Conservation (phyloP, 1,140 invertebrate species). For the Planococcus citri region DNA sequence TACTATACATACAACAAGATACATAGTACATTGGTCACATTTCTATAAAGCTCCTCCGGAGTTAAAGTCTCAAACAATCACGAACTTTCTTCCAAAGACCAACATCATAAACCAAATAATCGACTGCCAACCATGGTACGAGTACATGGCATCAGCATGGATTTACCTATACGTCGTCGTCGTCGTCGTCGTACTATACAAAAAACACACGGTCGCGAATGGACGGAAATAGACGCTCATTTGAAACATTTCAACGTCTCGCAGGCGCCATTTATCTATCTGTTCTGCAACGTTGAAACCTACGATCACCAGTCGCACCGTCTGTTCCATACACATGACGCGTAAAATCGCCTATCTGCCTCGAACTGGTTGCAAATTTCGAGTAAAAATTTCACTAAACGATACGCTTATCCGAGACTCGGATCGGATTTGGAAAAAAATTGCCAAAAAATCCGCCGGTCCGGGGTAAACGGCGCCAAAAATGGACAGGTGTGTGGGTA, state of each 20-base stretch:
- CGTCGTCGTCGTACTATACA: too few species aligned
- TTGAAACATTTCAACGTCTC: conserved; percentile 14
- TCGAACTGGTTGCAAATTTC: neutral
- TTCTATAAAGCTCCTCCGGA: too few species aligned
- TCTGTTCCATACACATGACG: conserved; percentile 11
- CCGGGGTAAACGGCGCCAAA: neutral
- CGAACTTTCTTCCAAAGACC: neutral
- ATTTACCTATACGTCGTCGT: too few species aligned
- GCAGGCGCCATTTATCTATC: conserved; percentile 17
- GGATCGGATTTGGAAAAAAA: neutral
- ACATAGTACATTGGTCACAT: too few species aligned
- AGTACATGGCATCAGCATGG: too few species aligned
- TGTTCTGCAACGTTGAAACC: neutral
- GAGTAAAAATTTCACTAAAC: neutral
- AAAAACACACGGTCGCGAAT: too few species aligned
- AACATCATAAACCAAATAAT: conserved; percentile 10
- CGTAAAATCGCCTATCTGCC: conserved; percentile 9
- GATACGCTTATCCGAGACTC: neutral
- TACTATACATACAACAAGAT: too few species aligned
- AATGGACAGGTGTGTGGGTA: conserved; percentile 17
- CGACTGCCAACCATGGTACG: neutral
- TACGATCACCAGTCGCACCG: conserved; percentile 12
- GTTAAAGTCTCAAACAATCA: too few species aligned
- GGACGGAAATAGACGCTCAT: conserved; percentile 15
- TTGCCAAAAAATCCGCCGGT: neutral